Conservation (phyloP, 2,113 vertebrate species). For the Phasianus colchicus region DNA sequence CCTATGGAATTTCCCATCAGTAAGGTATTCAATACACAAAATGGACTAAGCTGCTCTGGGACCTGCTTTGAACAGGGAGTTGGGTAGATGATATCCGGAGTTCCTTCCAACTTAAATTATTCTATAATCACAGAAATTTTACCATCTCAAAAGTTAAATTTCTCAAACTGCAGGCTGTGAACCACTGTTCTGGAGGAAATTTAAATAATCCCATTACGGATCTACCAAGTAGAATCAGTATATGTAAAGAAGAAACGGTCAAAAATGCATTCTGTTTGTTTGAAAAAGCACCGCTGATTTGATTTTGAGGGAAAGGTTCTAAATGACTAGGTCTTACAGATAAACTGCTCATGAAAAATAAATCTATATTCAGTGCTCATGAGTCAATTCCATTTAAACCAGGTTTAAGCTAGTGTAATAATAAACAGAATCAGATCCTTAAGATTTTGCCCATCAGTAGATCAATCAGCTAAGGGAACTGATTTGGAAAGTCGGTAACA, state of each 20-base stretch:
- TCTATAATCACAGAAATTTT: not conserved
- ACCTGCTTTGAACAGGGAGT: not conserved
- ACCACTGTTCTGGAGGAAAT: not conserved
- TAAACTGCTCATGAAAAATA: not conserved
- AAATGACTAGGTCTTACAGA: not conserved
- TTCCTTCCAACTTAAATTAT: not conserved
- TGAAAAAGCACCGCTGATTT: not conserved
- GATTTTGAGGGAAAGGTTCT: not conserved
- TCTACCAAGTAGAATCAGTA: not conserved
- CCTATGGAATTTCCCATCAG: not conserved
- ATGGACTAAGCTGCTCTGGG: not conserved
- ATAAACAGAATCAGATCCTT: not conserved
- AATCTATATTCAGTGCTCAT: not conserved
- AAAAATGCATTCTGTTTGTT: not conserved
- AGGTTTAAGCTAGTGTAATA: not conserved
- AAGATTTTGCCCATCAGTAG: not conserved
- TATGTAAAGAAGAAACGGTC: not conserved
- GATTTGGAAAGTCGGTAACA: not conserved
- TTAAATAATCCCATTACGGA: not conserved
- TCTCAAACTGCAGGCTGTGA: not conserved
- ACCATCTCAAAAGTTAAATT: not conserved
- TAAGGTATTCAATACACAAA: not conserved
- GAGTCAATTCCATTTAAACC: not conserved
- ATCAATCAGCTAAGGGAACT: not conserved
- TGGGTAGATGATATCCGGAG: not conserved